These are phyloP conservation scores for Chlorodrepanis virens DNA, from an alignment of 2,113 vertebrate species.

Conservation along the genomic window DNA sequence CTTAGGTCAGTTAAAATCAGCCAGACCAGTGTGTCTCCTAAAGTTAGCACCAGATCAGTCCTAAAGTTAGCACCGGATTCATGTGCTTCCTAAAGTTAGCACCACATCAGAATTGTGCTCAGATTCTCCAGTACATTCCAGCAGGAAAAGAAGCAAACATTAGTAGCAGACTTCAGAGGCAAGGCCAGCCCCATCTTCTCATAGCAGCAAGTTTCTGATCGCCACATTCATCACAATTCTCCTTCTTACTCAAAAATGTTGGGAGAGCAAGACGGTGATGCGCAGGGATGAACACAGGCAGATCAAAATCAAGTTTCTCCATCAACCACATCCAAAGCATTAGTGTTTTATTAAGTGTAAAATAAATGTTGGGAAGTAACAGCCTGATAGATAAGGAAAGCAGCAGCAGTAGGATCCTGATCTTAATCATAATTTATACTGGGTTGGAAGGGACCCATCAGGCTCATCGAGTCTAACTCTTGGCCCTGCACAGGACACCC, in stretches of 20 bases:
- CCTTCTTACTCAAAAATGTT: not conserved
- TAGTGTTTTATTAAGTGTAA: not conserved
- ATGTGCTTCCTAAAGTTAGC: not conserved
- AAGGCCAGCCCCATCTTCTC: not conserved
- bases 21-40: not conserved
- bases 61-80: not conserved
- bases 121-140: conserved; percentile 15
- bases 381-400: not conserved
- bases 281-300: not conserved
- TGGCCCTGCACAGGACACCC: not conserved
- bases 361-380: not conserved
- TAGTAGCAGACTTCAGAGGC: conserved; percentile 4
- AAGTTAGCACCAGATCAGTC: not conserved
- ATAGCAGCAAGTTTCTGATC: conserved; percentile 25
- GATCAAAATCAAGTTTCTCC: conserved; percentile 21
- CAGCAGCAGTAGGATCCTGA: not conserved
- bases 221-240: not conserved
- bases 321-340: not conserved
- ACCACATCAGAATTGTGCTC: not conserved
- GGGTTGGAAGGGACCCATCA: not conserved
- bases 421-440: not conserved
- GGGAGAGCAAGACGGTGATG: not conserved
- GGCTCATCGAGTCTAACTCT: not conserved
- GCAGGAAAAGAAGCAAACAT: not conserved
- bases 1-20: not conserved